Evolutionary conservation across 2,113 vertebrate species (phyloP).

Genomic region (Clarias magur): DNA sequence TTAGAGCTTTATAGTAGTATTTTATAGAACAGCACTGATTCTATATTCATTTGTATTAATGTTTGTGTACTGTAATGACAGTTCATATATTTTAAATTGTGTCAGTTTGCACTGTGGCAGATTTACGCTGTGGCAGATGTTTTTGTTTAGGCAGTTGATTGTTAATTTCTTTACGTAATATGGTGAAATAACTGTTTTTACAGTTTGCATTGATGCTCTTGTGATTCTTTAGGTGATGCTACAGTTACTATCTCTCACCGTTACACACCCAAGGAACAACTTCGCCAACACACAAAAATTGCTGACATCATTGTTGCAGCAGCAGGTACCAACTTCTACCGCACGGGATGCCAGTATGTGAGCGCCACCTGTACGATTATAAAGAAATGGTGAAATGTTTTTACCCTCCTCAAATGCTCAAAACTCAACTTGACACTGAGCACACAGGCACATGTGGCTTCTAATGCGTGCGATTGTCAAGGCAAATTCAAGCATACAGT

Average conservation of each 20-base stretch:
- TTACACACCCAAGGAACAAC: slow-evolving; percentile 93
- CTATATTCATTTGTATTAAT: not conserved
- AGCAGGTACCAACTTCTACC: slow-evolving; percentile 77
- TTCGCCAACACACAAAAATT: slow-evolving; percentile 87
- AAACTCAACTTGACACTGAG: too few species aligned
- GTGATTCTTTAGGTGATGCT: slow-evolving; percentile 82
- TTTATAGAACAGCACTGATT: not conserved
- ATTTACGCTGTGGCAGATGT: too few species aligned
- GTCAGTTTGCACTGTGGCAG: too few species aligned
- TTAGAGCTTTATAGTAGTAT: not conserved
- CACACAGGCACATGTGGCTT: too few species aligned
- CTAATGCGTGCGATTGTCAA: too few species aligned
- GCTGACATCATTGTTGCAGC: slow-evolving; percentile 92
- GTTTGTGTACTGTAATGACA: too few species aligned
- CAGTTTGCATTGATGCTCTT: not conserved
- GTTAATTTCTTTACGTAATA: not conserved
- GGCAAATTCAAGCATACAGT: too few species aligned
- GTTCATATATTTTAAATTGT: too few species aligned
- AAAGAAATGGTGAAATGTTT: too few species aligned
- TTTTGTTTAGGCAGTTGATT: not conserved
- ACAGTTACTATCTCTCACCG: slow-evolving; percentile 96
- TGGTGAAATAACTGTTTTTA: not conserved
- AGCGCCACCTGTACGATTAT: too few species aligned
- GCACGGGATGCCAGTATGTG: too few species aligned
- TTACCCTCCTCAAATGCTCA: too few species aligned